phyloP scores from a whole-genome alignment of 2,888 invertebrate species.

The Coenonympha arcania region DNA sequence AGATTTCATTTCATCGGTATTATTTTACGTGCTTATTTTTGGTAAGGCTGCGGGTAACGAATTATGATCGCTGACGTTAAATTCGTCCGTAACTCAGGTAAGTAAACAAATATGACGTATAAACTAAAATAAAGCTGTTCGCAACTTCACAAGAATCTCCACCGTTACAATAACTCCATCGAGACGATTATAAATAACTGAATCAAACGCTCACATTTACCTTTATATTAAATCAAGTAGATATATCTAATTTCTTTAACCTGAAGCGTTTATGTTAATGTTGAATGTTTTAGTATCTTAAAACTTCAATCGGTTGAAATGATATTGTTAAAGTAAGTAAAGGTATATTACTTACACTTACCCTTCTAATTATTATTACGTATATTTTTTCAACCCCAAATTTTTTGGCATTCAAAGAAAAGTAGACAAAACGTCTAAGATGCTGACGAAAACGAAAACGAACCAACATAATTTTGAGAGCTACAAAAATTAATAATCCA shows the following conservation, averaged over 20 bases:
- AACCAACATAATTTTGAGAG: too few species aligned
- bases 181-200: constrained; percentile 9
- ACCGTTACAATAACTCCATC: constrained; percentile 9
- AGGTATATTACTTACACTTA: too few species aligned
- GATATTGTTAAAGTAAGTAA: not conserved
- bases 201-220: constrained; percentile 16
- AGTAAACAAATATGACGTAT: constrained; percentile 38
- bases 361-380: not conserved
- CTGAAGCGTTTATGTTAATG: constrained; percentile 7
- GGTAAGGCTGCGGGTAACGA: constrained; percentile 6
- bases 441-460: too few species aligned
- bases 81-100: constrained; percentile 21
- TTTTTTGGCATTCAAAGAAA: not conserved
- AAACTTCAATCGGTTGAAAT: not conserved
- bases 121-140: constrained; percentile 16
- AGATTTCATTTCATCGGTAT: constrained; percentile 7
- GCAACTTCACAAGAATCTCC: constrained; percentile 8
- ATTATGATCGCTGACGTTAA: constrained; percentile 4
- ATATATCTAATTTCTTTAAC: constrained; percentile 6
- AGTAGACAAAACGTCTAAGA: not conserved
- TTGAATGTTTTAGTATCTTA: constrained; percentile 7
- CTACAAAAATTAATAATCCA: too few species aligned
- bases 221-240: constrained; percentile 9
- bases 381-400: not conserved
- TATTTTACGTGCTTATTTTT: constrained; percentile 11